Base-by-base conservation (phyloP, 2,113 vertebrate genomes). In the Brienomyrus longianalis region DNA sequence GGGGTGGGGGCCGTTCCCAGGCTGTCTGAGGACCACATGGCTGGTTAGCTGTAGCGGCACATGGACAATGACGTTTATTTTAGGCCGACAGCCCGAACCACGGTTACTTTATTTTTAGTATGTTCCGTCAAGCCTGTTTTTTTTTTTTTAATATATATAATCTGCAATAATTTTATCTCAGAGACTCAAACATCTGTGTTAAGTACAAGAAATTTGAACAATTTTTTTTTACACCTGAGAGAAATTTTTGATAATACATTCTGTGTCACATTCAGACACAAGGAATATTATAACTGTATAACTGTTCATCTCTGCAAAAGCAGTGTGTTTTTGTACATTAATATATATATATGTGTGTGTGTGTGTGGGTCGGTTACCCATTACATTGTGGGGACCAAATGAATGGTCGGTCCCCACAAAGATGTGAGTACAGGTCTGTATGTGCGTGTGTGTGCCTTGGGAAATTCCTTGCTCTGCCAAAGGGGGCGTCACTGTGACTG, bases 371-470 rank as follows among this genome's bases (percentile, higher is more conserved):
- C 43, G 3, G 50, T 51, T 56, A 56, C 19, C 21, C 17, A 21
- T 62, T 62, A 62, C 23, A n/a, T 23, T n/a, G 56, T 62, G 7
- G 56, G 56, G 7, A 62, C 56, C 56, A n/a, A 59, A 59, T n/a
- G 5, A 59, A 23, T 59, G 56, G 52, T 17, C 9, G 56, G 54
- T 88, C 51, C 54, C 21, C 9, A 23, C 21, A 59, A 23, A 23
- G 56, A 59, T n/a, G 23, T 23, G 56, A 62, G 45, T 23, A 83
- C 54, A 48, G 52, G 88, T 66, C 90, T 83, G 62, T 74, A 21
- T 84, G 85, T 84, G 88, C 88, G 50, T 87, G 66, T 89, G 90
- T 88, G 74, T 17, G 43, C 43, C 31, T 89, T 9, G 59, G 23
- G 62, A 10, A 1, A 10, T 27, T 70, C 2, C 62, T 27, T 27